Conservation (phyloP, 2,888 invertebrate species). For the Mallateleia sp. region DNA sequence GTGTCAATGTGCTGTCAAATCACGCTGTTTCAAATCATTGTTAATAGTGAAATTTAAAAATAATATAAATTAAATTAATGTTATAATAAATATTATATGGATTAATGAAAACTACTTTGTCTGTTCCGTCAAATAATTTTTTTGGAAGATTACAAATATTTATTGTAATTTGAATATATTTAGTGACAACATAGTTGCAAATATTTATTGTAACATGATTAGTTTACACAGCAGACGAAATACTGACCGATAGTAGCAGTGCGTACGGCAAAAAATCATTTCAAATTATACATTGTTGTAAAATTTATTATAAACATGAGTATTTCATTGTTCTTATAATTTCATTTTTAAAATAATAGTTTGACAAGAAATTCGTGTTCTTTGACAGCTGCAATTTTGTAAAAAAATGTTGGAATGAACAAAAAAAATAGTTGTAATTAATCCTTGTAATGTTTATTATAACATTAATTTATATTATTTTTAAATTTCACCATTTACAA, state of each 20-base stretch:
- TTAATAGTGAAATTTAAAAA: too few relatives aligned
- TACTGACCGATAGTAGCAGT: background rate
- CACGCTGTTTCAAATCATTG: too few relatives aligned
- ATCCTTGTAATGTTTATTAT: conserved; percentile 1
- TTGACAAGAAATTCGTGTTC: conserved; percentile 5
- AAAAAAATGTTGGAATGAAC: background rate
- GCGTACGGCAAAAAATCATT: background rate
- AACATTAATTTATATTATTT: conserved; percentile 4
- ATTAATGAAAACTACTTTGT: too few relatives aligned
- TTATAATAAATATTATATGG: too few relatives aligned
- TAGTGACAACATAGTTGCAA: background rate
- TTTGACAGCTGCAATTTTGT: background rate
- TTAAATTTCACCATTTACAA: conserved; percentile 3
- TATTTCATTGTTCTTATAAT: conserved; percentile 5
- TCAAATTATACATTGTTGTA: conserved; percentile 2
- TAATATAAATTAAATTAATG: too few relatives aligned
- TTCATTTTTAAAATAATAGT: conserved; percentile 3
- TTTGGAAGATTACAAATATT: too few relatives aligned
- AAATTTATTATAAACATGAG: background rate
- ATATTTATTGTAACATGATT: background rate
- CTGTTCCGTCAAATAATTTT: too few relatives aligned
- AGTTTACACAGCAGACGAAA: conserved; percentile 3
- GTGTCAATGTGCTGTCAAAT: too few relatives aligned
- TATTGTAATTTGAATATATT: too few relatives aligned
- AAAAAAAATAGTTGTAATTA: background rate